phyloP scores from a whole-genome alignment of 2,797 vertebrate species.

The Astyanax mexicanus region DNA sequence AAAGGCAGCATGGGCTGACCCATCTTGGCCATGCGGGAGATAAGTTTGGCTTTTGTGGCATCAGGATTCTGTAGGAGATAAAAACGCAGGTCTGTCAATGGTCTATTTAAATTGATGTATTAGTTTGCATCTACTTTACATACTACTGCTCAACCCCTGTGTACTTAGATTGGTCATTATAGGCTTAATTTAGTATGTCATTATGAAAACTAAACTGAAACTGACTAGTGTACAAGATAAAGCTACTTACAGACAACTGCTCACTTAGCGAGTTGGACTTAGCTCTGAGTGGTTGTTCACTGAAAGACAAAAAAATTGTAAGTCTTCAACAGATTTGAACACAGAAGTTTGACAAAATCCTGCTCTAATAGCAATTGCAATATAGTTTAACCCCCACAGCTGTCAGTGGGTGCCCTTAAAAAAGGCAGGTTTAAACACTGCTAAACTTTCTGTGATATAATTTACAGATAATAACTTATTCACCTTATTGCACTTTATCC shows the following conservation, averaged over 20 bases:
- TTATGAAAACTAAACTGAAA: neutral
- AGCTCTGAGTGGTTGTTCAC: constrained; percentile 84
- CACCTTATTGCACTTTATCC: no score
- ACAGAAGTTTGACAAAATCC: no score
- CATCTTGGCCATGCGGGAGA: constrained; percentile 98
- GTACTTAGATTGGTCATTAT: neutral
- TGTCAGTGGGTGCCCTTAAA: no score
- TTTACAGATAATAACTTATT: no score
- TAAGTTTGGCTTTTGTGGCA: constrained; percentile 92
- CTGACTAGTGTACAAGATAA: neutral
- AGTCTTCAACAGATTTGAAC: neutral
- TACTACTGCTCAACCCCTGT: neutral
- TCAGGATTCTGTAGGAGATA: constrained; percentile 85
- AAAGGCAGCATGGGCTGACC: constrained; percentile 97
- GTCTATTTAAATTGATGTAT: no score
- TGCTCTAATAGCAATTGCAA: no score
- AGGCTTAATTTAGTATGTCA: neutral
- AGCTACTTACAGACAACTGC: constrained; percentile 83
- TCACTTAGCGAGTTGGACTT: constrained; percentile 94
- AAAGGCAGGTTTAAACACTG: no score
- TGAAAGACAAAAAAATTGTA: constrained; percentile 61
- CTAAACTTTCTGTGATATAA: no score
- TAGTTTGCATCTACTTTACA: neutral
- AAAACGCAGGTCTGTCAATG: constrained; percentile 8
- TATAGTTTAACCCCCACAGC: no score